Evolutionary conservation across 2,888 invertebrate species (phyloP).

Genomic region (Drosophila austrosaltans): DNA sequence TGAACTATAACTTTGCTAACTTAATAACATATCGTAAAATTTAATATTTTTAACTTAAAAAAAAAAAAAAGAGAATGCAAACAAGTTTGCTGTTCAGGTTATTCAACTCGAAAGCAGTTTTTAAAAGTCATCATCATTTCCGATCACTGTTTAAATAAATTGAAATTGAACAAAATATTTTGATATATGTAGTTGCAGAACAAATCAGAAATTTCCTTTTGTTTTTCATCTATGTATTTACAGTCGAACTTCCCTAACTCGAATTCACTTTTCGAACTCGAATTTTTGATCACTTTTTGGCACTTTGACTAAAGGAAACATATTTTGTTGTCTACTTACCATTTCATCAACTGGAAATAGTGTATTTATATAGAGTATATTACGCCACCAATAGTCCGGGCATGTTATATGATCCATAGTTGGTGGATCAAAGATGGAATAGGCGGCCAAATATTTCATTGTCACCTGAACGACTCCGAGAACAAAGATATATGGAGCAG

Average conservation of each 20-base stretch:
- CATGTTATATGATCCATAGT: slow-evolving; percentile 92
- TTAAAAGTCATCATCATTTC: neutral
- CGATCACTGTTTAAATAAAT: neutral
- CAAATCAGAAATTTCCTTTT: no score
- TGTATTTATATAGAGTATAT: slow-evolving; percentile 93
- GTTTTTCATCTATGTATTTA: no score
- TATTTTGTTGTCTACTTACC: slow-evolving; percentile 84
- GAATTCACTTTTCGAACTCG: no score
- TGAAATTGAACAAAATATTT: no score
- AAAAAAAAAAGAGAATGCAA: slow-evolving; percentile 1
- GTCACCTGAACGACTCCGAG: slow-evolving; percentile 92
- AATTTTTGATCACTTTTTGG: neutral
- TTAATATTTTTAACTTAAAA: neutral
- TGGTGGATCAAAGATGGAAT: slow-evolving; percentile 93
- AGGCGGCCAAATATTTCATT: slow-evolving; percentile 93
- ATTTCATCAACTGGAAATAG: slow-evolving; percentile 93
- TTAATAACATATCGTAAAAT: slow-evolving; percentile 2
- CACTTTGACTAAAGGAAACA: no score
- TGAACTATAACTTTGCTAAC: neutral
- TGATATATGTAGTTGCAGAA: no score
- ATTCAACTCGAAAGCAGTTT: neutral
- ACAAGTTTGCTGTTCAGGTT: neutral
- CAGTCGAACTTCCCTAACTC: no score
- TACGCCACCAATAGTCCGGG: slow-evolving; percentile 94
- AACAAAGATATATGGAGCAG: slow-evolving; percentile 92